Conservation (phyloP, 2,888 invertebrate species). For the Embidobia sp. region DNA sequence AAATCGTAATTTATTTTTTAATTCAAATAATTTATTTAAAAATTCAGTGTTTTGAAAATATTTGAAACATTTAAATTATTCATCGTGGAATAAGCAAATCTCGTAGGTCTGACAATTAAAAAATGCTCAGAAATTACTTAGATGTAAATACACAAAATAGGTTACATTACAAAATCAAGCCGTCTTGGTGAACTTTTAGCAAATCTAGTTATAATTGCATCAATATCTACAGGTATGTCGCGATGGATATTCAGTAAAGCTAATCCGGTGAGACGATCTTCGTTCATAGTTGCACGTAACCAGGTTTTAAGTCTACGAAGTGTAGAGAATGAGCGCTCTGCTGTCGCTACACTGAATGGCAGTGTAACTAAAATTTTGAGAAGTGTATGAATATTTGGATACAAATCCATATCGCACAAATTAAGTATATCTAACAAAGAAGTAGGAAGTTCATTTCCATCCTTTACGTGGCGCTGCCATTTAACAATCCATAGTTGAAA, state of each 20-base stretch:
- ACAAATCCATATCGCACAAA: conserved; percentile 56
- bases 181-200: conserved; percentile 38
- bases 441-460: conserved; percentile 6
- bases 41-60: no score
- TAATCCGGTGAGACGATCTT: conserved; percentile 63
- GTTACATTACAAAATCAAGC: conserved; percentile 46
- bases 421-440: conserved; percentile 66
- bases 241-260: conserved; percentile 60
- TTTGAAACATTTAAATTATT: no score
- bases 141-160: no score
- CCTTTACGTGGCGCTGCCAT: conserved; percentile 14
- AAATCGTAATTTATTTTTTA: no score
- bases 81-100: no score
- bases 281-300: conserved; percentile 60
- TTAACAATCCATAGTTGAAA: conserved; percentile 39
- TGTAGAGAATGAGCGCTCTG: conserved; percentile 65
- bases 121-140: no score
- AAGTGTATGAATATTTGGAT: conserved; percentile 47
- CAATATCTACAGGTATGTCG: conserved; percentile 39
- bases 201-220: conserved; percentile 41
- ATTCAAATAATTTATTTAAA: no score
- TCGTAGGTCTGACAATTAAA: no score
- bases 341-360: conserved; percentile 63
- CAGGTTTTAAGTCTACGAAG: conserved; percentile 66
- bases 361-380: conserved; percentile 57